Evolutionary conservation across 1,140 invertebrate genomes (phyloP).

Genomic region (Drosophila navojoa): DNA sequence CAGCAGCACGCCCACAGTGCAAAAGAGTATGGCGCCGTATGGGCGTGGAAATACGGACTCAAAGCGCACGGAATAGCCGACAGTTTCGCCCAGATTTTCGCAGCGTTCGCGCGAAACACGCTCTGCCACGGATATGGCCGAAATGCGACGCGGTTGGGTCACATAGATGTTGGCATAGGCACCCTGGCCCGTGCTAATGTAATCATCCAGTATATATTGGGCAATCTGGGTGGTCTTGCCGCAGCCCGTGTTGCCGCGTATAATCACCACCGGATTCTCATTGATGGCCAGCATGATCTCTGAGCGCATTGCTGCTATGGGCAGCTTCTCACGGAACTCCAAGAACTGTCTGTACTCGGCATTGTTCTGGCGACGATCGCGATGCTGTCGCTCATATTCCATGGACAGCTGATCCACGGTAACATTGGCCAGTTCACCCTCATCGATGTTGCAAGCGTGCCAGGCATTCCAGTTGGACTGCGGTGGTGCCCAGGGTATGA

Average conservation of each 20-base stretch:
- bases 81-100: conserved; percentile 91
- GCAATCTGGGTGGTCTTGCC: conserved; percentile 95
- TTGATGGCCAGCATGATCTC: conserved; percentile 93
- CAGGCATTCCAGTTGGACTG: conserved; percentile 98
- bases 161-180: conserved; percentile 94
- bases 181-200: conserved; percentile 92
- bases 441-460: conserved; percentile 97
- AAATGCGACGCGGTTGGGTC: conserved; percentile 97
- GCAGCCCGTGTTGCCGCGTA: conserved; percentile 97
- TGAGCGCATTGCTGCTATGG: conserved; percentile 89
- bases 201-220: conserved; percentile 98
- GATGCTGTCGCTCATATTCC: conserved; percentile 88
- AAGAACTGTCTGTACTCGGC: conserved; percentile 80
- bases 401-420: conserved; percentile 92
- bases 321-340: conserved; percentile 89
- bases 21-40: conserved; percentile 96
- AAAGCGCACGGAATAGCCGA: conserved; percentile 97
- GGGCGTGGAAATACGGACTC: conserved; percentile 94
- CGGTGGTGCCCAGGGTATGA: conserved; percentile 98
- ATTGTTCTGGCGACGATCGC: conserved; percentile 84
- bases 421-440: conserved; percentile 92
- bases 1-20: conserved; percentile 96
- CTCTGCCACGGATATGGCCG: conserved; percentile 96
- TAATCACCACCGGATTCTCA: conserved; percentile 93
- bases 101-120: conserved; percentile 94